These are phyloP conservation scores for Carapus acus DNA, from an alignment of 2,797 vertebrate genomes.

Conservation along the genomic window DNA sequence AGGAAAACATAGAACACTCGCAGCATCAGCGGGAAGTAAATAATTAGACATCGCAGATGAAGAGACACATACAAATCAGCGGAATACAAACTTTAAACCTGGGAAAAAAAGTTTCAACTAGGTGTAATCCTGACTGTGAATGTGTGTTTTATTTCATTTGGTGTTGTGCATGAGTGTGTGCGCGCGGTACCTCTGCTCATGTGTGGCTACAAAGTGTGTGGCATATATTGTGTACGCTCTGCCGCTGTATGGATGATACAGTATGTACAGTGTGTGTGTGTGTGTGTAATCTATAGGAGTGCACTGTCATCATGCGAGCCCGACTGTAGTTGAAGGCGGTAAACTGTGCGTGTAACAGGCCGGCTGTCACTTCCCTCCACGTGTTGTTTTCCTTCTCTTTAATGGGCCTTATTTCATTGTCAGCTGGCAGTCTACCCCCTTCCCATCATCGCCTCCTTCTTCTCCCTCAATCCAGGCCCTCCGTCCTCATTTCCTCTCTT, in stretches of 20 bases:
- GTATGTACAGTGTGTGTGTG: conserved; percentile 24
- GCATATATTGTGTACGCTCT: conserved; percentile 6
- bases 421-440: conserved; percentile 69
- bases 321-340: conserved; percentile 71
- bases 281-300: conserved; percentile 43
- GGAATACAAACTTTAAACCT: too few relatives aligned
- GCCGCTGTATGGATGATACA: too few relatives aligned
- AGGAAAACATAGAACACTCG: too few relatives aligned
- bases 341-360: conserved; percentile 65
- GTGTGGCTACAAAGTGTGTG: too few relatives aligned
- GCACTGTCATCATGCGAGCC: conserved; percentile 63
- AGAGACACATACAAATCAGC: too few relatives aligned
- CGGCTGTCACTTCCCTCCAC: conserved; percentile 71
- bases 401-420: conserved; percentile 82
- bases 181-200: neutral
- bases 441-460: conserved; percentile 54
- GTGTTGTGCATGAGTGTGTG: too few relatives aligned
- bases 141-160: too few relatives aligned
- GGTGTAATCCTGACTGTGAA: too few relatives aligned
- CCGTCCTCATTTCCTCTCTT: conserved; percentile 63
- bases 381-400: conserved; percentile 70
- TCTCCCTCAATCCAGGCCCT: conserved; percentile 48
- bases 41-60: too few relatives aligned
- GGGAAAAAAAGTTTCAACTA: too few relatives aligned
- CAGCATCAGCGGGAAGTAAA: too few relatives aligned